Evolutionary conservation across 1,140 invertebrate species (phyloP).

Genomic region (Mamestra configurata): DNA sequence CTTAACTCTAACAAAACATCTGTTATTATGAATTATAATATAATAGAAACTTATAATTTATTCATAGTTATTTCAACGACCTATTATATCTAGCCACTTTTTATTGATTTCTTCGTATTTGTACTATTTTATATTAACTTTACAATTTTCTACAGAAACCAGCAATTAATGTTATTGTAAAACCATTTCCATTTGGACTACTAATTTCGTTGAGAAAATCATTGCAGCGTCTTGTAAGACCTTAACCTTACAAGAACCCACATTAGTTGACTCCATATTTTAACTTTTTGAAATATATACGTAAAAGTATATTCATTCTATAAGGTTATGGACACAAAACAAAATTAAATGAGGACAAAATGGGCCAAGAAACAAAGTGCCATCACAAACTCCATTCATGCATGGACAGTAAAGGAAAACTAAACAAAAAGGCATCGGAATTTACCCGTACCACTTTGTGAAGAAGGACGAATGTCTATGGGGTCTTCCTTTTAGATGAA

Average conservation of each 20-base stretch:
- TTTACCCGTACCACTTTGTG: background rate
- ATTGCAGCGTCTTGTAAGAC: too few relatives aligned
- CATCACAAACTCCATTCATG: background rate
- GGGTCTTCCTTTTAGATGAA: conserved; percentile 4
- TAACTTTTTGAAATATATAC: too few relatives aligned
- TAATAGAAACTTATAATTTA: background rate
- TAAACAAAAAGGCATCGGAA: background rate
- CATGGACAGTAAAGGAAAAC: background rate
- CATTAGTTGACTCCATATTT: too few relatives aligned
- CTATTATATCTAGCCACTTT: background rate
- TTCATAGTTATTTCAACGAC: background rate
- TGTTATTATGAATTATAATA: too few relatives aligned
- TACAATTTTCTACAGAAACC: too few relatives aligned
- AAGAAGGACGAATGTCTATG: background rate
- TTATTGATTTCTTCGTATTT: background rate
- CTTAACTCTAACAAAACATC: background rate
- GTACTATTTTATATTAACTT: too few relatives aligned
- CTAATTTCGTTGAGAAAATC: too few relatives aligned
- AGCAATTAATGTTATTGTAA: too few relatives aligned
- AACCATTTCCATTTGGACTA: too few relatives aligned
- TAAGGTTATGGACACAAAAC: too few relatives aligned
- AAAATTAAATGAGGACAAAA: background rate
- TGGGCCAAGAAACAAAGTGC: background rate
- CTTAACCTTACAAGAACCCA: too few relatives aligned
- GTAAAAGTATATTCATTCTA: too few relatives aligned